Conservation (phyloP, 2,113 vertebrate species). For the Eudyptes chrysolophus region DNA sequence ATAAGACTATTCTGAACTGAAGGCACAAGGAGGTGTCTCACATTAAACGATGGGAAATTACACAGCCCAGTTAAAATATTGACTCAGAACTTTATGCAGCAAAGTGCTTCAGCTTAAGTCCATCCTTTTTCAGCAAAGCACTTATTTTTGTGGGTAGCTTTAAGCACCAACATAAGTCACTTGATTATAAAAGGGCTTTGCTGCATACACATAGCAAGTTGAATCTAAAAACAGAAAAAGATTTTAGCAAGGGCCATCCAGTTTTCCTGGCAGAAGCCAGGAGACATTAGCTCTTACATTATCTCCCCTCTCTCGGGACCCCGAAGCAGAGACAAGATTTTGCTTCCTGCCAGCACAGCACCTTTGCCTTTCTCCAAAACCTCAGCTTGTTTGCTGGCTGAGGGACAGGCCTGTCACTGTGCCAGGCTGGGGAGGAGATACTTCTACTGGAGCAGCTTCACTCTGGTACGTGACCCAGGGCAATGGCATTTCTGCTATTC, state of each 20-base stretch:
- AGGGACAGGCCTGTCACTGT: not conserved
- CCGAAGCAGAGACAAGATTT: not conserved
- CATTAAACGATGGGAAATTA: not conserved
- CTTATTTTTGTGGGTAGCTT: not conserved
- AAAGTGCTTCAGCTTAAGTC: not conserved
- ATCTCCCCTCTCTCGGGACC: not conserved
- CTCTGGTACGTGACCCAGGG: not conserved
- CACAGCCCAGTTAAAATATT: not conserved
- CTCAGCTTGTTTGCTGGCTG: not conserved
- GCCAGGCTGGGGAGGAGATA: not conserved
- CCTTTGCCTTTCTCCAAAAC: not conserved
- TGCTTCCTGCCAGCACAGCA: not conserved
- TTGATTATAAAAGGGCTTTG: not conserved
- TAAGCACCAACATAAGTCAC: not conserved
- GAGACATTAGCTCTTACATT: not conserved
- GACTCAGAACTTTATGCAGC: not conserved
- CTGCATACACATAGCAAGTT: not conserved
- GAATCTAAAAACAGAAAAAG: not conserved
- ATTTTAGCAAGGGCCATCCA: not conserved
- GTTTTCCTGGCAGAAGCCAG: not conserved
- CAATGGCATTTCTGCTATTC: not conserved
- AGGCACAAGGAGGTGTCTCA: not conserved
- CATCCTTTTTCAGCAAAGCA: not conserved
- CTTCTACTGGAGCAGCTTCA: not conserved
- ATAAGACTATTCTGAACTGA: not conserved